These are phyloP conservation scores for Phenganax stokvisi DNA, from an alignment of 92 coral and sea anemone genomes.

Conservation along the genomic window DNA sequence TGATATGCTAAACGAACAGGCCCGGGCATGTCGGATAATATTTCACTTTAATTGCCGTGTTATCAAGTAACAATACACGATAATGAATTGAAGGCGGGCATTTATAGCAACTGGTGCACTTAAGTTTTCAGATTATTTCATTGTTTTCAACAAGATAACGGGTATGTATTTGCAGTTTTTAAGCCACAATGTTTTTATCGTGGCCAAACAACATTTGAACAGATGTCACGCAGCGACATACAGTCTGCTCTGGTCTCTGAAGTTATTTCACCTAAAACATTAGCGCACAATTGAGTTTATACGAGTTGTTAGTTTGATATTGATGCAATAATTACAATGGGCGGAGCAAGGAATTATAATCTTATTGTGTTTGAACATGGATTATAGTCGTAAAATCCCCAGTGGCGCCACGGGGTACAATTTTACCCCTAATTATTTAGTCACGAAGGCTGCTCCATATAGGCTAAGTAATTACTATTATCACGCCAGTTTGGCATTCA, in stretches of 20 bases:
- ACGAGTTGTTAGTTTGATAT: constrained; percentile 3
- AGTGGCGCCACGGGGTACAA: background rate
- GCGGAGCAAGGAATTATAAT: constrained; percentile 16
- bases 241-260: background rate
- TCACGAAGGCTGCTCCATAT: constrained; percentile 1
- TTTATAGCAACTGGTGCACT: background rate
- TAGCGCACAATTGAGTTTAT: constrained; percentile 14
- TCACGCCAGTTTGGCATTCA: background rate
- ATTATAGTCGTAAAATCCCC: background rate
- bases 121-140: background rate
- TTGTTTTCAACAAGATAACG: constrained; percentile 8
- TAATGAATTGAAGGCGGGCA: background rate
- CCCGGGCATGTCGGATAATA: constrained; percentile 17
- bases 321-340: constrained; percentile 9
- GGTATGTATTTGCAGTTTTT: background rate
- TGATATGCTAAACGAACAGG: constrained; percentile 3
- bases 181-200: background rate
- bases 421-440: background rate
- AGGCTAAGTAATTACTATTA: background rate
- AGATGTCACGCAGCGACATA: background rate
- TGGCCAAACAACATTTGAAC: constrained; percentile 5
- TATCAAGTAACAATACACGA: background rate
- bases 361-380: background rate
- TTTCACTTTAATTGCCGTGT: constrained; percentile 14
- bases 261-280: constrained; percentile 1